Evolutionary conservation across 2,797 vertebrate species (phyloP).

Genomic region (Orestias chungarensis): DNA sequence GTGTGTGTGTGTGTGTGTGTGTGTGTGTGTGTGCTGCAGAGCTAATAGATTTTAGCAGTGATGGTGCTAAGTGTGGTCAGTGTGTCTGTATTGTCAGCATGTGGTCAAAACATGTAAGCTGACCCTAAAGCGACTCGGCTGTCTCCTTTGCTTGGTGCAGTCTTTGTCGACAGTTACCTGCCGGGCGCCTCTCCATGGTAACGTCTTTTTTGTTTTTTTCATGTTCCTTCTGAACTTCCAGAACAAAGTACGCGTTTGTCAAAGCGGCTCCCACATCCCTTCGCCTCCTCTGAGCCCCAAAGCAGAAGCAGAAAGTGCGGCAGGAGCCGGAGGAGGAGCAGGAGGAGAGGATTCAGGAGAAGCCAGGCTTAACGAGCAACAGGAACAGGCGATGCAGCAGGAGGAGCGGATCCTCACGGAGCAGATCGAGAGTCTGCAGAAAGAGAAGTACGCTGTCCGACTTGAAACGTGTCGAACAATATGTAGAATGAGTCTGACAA

Average conservation of each 20-base stretch:
- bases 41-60: slow-evolving; percentile 29
- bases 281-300: slow-evolving; percentile 84
- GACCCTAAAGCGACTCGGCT: slow-evolving; percentile 22
- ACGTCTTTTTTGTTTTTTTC: not conserved
- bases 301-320: slow-evolving; percentile 73
- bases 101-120: slow-evolving; percentile 22
- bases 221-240: slow-evolving; percentile 58
- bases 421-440: slow-evolving; percentile 94
- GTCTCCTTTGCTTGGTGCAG: slow-evolving; percentile 24
- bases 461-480: no score
- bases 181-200: not conserved
- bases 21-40: slow-evolving; percentile 17
- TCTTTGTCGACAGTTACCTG: not conserved
- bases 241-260: slow-evolving; percentile 84
- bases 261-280: slow-evolving; percentile 74
- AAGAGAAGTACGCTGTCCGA: slow-evolving; percentile 84
- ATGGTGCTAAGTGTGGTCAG: slow-evolving; percentile 32
- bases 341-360: slow-evolving; percentile 72
- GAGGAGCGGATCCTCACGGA: slow-evolving; percentile 90
- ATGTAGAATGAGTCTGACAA: no score
- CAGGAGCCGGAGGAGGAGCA: slow-evolving; percentile 20
- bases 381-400: slow-evolving; percentile 91
- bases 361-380: slow-evolving; percentile 83
- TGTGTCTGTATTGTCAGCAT: slow-evolving; percentile 30
- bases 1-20: slow-evolving; percentile 12